phyloP scores from a whole-genome alignment of 2,888 invertebrate genomes.

The Blastobasis lacticolella region DNA sequence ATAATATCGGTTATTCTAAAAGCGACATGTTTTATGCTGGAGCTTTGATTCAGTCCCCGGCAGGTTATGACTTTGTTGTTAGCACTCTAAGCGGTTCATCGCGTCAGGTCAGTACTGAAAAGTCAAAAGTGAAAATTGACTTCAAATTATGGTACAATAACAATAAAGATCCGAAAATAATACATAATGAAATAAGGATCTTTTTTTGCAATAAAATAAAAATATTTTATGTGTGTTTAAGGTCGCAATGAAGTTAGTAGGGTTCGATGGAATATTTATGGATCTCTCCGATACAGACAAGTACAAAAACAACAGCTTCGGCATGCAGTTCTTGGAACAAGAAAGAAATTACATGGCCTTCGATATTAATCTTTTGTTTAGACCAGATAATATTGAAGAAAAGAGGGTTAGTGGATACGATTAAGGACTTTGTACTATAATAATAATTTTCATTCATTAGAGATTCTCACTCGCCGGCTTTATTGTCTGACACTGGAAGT shows the following conservation, averaged over 20 bases:
- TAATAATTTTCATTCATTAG: no score
- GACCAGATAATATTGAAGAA: constrained; percentile 16
- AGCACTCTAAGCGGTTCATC: constrained; percentile 24
- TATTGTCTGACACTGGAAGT: no score
- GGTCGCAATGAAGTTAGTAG: constrained; percentile 8
- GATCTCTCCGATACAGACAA: constrained; percentile 28
- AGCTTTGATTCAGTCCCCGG: constrained; percentile 8
- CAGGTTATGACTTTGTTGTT: constrained; percentile 24
- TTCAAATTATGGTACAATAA: not conserved
- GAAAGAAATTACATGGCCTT: constrained; percentile 20
- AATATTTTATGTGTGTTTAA: constrained; percentile 1
- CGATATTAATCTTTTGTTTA: constrained; percentile 29
- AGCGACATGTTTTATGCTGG: constrained; percentile 16
- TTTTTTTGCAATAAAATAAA: constrained; percentile 10
- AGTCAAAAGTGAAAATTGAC: not conserved
- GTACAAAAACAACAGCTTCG: constrained; percentile 22
- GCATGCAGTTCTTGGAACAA: constrained; percentile 23
- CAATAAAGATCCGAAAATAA: constrained; percentile 18
- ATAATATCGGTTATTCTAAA: constrained; percentile 20
- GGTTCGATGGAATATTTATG: constrained; percentile 6
- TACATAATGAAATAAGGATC: not conserved
- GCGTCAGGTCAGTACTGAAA: constrained; percentile 22
- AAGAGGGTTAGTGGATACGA: constrained; percentile 24
- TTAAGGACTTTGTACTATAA: no score
- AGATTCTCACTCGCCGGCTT: no score